Evolutionary conservation across 2,797 vertebrate genomes (phyloP), one percentile per base, ranked within the genome.

Genomic region (Pogoniulus pusillus): DNA sequence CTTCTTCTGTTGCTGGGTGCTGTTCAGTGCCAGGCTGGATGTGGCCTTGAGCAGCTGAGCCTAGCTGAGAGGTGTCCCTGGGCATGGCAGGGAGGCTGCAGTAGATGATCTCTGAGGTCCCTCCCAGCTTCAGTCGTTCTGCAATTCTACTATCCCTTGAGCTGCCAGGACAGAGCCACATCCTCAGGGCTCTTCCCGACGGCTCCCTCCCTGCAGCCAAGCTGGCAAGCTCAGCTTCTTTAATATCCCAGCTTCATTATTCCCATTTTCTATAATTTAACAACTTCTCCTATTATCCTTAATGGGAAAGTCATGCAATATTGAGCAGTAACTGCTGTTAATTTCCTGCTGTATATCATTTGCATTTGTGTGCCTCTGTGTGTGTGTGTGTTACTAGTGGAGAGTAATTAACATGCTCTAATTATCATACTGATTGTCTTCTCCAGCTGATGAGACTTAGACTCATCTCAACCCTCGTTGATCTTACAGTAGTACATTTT

Each of bases 231-330:
- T 69, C 94, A 96, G 60, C 24, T 95, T 93, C 93, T 97, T 97
- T 97, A 97, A 97, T 96, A 97, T 96, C 97, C 95, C 74, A 93
- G 54, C 91, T 95, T 97, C 96, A 96, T 97, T 98, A 97, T 97
- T 97, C 96, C 95, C 93, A 97, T 98, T 98, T 97, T 97, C 96
- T 96, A 96, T 97, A 97, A 98, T 98, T 98, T 97, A 98, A 97
- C 96, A 97, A 97, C 95, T 97, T 97, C 88, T 97, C 94, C 93
- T 98, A 98, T 97, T 97, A 97, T 96, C 97, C 96, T 97, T 98
- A 98, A 98, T 98, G 96, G 95, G 97, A 96, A 97, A 97, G 97
- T 97, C 98, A 98, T 98, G 97, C 97, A 98, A 97, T 98, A 98
- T 97, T 98, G 97, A 98, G 91, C 97, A 98, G 96, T 98, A 98